Evolutionary conservation across 2,113 vertebrate species (phyloP), one percentile per base, ranked within the genome.

Genomic region (Phyllostomus discolor): DNA sequence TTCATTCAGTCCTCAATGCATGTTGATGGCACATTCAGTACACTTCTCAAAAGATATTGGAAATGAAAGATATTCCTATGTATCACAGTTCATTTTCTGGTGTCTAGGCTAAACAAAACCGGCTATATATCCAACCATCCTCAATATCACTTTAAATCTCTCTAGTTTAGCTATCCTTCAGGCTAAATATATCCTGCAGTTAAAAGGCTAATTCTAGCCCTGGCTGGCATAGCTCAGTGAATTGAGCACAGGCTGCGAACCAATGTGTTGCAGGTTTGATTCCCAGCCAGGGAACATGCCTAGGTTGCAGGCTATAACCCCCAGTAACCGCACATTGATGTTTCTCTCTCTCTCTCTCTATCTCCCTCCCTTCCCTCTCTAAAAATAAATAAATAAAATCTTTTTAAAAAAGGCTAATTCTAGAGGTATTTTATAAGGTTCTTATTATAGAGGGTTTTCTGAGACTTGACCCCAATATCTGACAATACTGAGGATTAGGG

Each of bases 121-220:
- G 22, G 4, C 76, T 90, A 79, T 54, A 46, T 83, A 79, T 86
- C 79, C 33, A 94, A 38, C 3, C 0, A 73, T 48, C 16, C 26
- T 75, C 7, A 38, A 35, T 83, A 66, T 78, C 20, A 52, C 11
- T 28, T 78, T 52, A 90, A 87, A 17, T 20, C 9, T 78, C 33
- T 78, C 86, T 28, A 52, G 33, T 52, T 54, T 70, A n/a, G 14
- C n/a, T 88, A 57, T 91, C 19, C 92, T 92, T 50, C 33, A 76
- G 10, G 14, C 9, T 78, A 90, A 90, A 35, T 88, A 11, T 19
- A 80, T 46, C 3, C 10, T 69, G 35, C 52, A 57, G 35, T 83
- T 41, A 67, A 59, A 79, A 70, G 3, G 66, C 20, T 87, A 64
- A 80, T 54, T 83, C 14, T 87, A 64, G 33, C n/a, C n/a, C n/a